Evolutionary conservation across 2,113 vertebrate genomes (phyloP).

Genomic region (Pantherophis guttatus): DNA sequence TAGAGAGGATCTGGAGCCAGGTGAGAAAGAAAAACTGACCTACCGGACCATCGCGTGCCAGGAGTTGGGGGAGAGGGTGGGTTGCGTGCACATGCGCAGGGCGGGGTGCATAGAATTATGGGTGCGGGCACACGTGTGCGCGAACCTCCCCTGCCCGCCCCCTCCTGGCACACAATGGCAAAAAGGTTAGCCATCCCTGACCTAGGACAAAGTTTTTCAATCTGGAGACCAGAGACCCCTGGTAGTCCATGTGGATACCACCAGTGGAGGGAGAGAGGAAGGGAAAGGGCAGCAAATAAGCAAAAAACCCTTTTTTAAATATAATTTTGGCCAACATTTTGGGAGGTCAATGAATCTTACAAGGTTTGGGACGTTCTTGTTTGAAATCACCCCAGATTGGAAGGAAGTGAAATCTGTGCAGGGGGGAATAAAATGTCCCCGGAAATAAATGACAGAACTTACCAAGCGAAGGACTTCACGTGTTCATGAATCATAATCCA

Average conservation of each 20-base stretch:
- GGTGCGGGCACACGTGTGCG: too few species aligned
- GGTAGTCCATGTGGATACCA: not conserved
- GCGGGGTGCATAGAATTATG: too few species aligned
- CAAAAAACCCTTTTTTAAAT: not conserved
- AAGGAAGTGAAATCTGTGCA: not conserved
- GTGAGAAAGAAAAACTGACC: too few species aligned
- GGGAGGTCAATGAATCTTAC: not conserved
- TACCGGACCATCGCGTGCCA: too few species aligned
- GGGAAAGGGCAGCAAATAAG: not conserved
- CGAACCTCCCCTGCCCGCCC: too few species aligned
- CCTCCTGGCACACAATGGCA: too few species aligned
- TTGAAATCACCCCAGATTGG: not conserved
- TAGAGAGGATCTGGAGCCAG: too few species aligned
- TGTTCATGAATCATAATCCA: constrained; percentile 99
- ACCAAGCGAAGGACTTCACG: constrained; percentile 95
- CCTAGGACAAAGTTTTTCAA: not conserved
- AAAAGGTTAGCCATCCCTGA: too few species aligned
- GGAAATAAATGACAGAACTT: constrained; percentile 51
- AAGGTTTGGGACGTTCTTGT: not conserved
- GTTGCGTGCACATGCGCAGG: too few species aligned
- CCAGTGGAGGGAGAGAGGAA: not conserved
- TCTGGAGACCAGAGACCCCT: not conserved
- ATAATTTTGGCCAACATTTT: not conserved
- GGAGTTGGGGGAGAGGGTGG: too few species aligned
- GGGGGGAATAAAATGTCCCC: not conserved